These are phyloP conservation scores for Axis porcinus DNA, from an alignment of 2,113 vertebrate species.

Conservation along the genomic window DNA sequence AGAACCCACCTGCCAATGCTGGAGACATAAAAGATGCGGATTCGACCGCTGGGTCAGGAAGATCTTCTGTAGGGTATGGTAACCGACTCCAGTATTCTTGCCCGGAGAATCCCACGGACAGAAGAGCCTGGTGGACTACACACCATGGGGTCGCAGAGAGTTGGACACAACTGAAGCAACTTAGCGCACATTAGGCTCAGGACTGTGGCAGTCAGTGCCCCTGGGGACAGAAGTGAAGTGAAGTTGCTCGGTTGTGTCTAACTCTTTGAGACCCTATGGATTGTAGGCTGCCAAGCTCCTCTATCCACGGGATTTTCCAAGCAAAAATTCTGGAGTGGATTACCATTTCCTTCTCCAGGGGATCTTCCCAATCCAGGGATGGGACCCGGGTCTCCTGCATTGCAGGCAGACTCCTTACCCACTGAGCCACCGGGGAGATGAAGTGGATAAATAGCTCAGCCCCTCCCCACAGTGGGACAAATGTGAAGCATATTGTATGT, in stretches of 20 bases:
- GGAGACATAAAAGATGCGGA: background rate
- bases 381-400: fast-evolving
- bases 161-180: background rate
- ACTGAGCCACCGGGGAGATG: background rate
- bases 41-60: background rate
- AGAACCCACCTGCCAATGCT: background rate
- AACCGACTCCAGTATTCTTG: background rate
- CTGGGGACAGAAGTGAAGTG: background rate
- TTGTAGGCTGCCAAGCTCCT: background rate
- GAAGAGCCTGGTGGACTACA: background rate
- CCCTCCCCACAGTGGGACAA: no score
- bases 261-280: background rate
- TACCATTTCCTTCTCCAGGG: background rate
- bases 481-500: background rate
- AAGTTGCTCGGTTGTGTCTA: fast-evolving
- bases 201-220: background rate
- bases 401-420: background rate
- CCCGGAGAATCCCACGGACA: background rate
- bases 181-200: background rate
- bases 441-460: background rate
- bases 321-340: background rate
- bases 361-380: background rate
- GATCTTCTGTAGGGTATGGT: background rate
- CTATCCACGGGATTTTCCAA: background rate
- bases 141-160: background rate